Conservation (phyloP, 2,888 invertebrate species). For the Ellobium chinense region DNA sequence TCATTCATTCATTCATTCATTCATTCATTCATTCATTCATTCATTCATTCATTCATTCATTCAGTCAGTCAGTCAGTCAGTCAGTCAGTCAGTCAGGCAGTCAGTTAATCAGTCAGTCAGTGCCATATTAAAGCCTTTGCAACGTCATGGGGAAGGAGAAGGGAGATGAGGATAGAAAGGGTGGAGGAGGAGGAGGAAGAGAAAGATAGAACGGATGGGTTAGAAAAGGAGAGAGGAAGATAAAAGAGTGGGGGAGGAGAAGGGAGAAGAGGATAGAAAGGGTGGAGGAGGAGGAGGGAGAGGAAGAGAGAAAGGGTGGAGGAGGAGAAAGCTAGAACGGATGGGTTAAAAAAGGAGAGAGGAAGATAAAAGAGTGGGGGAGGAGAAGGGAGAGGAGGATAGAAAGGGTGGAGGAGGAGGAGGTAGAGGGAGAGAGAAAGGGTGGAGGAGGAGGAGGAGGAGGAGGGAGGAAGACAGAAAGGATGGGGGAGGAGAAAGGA, state of each 20-base stretch:
- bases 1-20: too few relatives aligned
- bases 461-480: neutral
- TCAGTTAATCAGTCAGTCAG: too few relatives aligned
- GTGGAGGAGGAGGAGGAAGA: constrained; percentile 5
- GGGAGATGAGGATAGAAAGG: neutral
- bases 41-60: too few relatives aligned
- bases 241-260: neutral
- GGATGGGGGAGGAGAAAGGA: neutral
- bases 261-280: neutral
- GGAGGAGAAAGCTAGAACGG: neutral
- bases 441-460: neutral
- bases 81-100: too few relatives aligned
- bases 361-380: neutral
- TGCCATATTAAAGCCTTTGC: neutral
- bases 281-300: neutral
- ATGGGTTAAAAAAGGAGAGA: neutral
- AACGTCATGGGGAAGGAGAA: neutral
- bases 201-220: constrained; percentile 17
- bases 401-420: neutral
- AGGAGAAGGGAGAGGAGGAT: neutral
- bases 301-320: neutral
- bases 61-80: too few relatives aligned
- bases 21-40: too few relatives aligned
- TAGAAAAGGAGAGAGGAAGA: constrained; percentile 16
- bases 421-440: neutral